A percentile compares a stretch with the other conserved stretches of the same genome.
Conservation (phyloP, 2,797 vertebrate species). For the Sebastolobus alascanus region DNA sequence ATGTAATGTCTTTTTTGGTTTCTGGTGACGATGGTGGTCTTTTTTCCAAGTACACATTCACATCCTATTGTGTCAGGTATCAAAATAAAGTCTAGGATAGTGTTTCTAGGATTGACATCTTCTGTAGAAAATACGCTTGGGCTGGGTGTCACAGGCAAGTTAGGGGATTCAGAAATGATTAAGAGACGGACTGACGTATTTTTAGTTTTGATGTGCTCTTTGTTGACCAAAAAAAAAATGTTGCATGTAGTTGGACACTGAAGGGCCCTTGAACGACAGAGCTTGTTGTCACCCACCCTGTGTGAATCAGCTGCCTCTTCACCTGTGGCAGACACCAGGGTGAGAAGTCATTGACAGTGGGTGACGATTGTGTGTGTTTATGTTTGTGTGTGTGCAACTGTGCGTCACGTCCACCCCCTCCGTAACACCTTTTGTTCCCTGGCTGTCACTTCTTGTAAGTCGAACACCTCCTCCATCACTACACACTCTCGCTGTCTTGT, state of each 20-base stretch:
- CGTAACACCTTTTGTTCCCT: constrained; percentile 32
- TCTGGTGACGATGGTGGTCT: neutral
- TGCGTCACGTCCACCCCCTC: constrained; percentile 22
- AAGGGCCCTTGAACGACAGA: neutral
- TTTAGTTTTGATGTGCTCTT: neutral
- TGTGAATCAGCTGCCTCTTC: constrained; percentile 3
- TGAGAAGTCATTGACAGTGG: constrained; percentile 15
- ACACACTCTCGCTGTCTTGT: neutral
- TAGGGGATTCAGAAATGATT: neutral
- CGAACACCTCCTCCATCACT: constrained; percentile 27
- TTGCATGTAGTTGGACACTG: neutral
- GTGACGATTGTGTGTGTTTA: constrained; percentile 4
- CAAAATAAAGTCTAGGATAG: neutral
- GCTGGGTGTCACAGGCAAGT: neutral
- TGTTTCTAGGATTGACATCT: too few species aligned
- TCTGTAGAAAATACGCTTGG: neutral
- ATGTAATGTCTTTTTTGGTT: neutral
- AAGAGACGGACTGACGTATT: neutral
- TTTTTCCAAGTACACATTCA: neutral
- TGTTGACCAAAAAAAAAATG: too few species aligned
- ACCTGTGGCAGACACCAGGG: neutral
- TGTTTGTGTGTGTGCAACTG: neutral
- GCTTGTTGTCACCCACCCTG: constrained; percentile 4
- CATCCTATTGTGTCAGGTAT: neutral
- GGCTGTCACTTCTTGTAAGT: constrained; percentile 38